These are phyloP conservation scores for Antidorcas marsupialis DNA, from an alignment of 2,113 vertebrate species.

Conservation along the genomic window DNA sequence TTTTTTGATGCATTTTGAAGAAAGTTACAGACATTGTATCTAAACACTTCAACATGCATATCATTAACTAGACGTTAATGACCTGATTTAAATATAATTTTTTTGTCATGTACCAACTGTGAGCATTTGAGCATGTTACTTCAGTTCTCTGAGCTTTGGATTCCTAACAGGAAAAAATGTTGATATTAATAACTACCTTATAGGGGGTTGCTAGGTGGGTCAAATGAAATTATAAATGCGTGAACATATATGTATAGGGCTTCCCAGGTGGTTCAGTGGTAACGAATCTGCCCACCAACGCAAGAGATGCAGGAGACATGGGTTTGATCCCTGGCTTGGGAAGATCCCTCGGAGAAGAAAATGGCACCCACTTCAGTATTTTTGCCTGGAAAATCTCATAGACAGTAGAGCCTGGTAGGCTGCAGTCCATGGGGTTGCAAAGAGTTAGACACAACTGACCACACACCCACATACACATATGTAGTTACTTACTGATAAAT, in stretches of 20 bases:
- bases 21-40: background rate
- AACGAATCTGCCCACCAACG: background rate
- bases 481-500: background rate
- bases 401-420: background rate
- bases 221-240: background rate
- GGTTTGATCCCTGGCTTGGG: background rate
- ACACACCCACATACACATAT: background rate
- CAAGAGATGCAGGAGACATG: background rate
- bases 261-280: background rate
- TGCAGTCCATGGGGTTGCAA: background rate
- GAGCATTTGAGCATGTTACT: background rate
- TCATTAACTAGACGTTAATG: background rate
- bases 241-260: background rate
- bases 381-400: background rate
- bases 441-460: background rate
- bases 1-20: background rate
- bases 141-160: background rate
- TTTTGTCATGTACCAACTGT: background rate
- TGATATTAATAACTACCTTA: background rate
- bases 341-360: background rate
- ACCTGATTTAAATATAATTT: background rate
- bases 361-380: background rate
- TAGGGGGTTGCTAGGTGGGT: background rate
- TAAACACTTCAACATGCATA: background rate
- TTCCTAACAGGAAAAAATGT: background rate